phyloP scores from a whole-genome alignment of 2,888 invertebrate genomes.

The Drosophila fulvimacula region DNA sequence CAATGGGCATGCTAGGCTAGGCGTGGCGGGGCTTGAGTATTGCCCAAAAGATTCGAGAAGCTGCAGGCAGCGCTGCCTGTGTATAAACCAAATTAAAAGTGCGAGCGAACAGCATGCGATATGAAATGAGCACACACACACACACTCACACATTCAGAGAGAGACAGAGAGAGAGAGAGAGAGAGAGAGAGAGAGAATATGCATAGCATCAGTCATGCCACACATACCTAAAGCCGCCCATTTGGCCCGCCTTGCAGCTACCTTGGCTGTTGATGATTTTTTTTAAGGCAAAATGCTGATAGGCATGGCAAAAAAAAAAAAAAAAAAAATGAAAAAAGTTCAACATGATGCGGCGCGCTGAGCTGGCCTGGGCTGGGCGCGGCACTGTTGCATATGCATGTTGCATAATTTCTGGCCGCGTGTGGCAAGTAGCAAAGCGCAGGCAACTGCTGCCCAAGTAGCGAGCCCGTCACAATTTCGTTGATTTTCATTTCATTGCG shows the following conservation, averaged over 20 bases:
- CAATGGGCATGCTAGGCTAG: constrained; percentile 4
- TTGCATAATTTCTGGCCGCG: constrained; percentile 67
- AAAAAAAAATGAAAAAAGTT: too few relatives aligned
- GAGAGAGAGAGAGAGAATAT: background rate
- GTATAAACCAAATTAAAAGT: constrained; percentile 72
- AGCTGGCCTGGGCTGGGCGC: background rate
- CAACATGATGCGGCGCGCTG: background rate
- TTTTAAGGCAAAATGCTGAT: constrained; percentile 17
- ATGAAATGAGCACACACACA: constrained; percentile 63
- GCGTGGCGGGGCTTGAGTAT: background rate
- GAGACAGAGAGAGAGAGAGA: background rate
- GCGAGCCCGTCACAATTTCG: constrained; percentile 35
- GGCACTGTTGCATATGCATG: constrained; percentile 43
- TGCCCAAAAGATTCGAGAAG: constrained; percentile 36
- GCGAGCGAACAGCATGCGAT: constrained; percentile 52
- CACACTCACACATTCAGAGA: background rate
- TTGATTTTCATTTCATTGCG: constrained; percentile 71
- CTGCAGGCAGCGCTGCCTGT: constrained; percentile 32
- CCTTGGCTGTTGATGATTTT: constrained; percentile 44
- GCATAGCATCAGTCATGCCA: constrained; percentile 31
- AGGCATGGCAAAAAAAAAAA: constrained; percentile 2
- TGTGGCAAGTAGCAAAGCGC: constrained; percentile 17
- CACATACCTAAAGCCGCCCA: background rate
- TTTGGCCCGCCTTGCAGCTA: constrained; percentile 31
- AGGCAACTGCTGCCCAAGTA: constrained; percentile 13